These are phyloP conservation scores for Oryzias sinensis DNA, from an alignment of 2,797 vertebrate species.

Conservation along the genomic window DNA sequence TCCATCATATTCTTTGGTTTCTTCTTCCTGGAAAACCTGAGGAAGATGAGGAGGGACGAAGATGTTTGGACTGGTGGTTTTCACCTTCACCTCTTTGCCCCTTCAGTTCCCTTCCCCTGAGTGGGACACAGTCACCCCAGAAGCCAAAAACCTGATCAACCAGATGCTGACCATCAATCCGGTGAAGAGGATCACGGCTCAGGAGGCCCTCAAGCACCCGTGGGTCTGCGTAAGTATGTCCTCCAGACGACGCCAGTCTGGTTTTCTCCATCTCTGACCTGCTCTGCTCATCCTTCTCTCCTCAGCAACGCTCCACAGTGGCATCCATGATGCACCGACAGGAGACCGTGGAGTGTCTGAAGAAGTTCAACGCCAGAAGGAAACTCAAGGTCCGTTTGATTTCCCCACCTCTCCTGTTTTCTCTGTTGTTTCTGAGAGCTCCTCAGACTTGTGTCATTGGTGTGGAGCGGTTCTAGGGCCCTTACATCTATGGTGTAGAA, in stretches of 20 bases:
- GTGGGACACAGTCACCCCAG: slow-evolving; percentile 96
- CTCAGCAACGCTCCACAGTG: slow-evolving; percentile 96
- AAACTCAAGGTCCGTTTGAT: slow-evolving; percentile 88
- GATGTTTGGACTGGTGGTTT: background rate
- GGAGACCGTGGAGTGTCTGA: slow-evolving; percentile 97
- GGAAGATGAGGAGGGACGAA: no score
- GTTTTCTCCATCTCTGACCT: background rate
- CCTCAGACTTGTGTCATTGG: no score
- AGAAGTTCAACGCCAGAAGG: slow-evolving; percentile 97
- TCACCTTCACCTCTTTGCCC: background rate
- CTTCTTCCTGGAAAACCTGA: no score
- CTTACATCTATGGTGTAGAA: no score
- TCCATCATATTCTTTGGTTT: no score
- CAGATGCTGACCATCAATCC: slow-evolving; percentile 99
- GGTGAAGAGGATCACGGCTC: slow-evolving; percentile 94
- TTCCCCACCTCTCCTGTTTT: slow-evolving; percentile 1
- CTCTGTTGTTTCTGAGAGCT: no score
- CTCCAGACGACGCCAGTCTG: background rate
- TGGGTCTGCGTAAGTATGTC: slow-evolving; percentile 96
- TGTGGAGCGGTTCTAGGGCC: no score
- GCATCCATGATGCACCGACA: slow-evolving; percentile 99
- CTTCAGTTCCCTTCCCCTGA: slow-evolving; percentile 92
- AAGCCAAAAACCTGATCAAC: slow-evolving; percentile 98
- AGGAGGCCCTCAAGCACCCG: slow-evolving; percentile 95
- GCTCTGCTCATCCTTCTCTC: background rate